Percentiles rank a stretch among this genome's conserved stretches.
These are phyloP conservation scores for Achatina immaculata DNA, from an alignment of 1,140 invertebrate genomes.

Conservation along the genomic window DNA sequence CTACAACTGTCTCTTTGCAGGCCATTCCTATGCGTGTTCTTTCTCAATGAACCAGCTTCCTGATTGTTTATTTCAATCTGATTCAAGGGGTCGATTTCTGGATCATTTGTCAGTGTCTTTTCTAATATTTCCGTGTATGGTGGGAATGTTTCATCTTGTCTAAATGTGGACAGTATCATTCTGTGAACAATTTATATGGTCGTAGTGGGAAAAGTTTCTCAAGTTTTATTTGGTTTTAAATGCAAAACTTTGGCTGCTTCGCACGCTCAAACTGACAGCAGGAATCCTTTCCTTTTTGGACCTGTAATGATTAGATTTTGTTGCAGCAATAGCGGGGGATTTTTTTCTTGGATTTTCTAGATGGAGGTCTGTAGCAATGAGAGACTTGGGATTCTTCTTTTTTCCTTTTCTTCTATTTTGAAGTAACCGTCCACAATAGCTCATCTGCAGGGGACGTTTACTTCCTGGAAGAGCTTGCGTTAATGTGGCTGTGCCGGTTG, in stretches of 20 bases:
- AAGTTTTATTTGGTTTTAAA: background rate
- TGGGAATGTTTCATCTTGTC: constrained; percentile 1
- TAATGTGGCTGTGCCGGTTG: too few species aligned
- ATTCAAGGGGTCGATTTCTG: background rate
- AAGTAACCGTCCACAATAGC: too few species aligned
- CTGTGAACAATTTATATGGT: constrained; percentile 4
- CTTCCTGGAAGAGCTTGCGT: too few species aligned
- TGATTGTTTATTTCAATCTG: background rate
- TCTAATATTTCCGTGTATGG: background rate
- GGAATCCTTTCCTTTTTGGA: too few species aligned
- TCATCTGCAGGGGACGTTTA: too few species aligned
- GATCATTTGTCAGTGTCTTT: background rate
- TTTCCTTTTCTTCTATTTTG: too few species aligned
- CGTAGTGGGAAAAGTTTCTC: background rate
- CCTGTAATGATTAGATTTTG: too few species aligned
- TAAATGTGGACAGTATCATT: background rate
- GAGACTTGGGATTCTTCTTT: too few species aligned
- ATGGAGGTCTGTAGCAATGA: too few species aligned
- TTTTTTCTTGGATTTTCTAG: too few species aligned
- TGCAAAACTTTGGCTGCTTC: background rate
- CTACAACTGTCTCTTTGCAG: background rate
- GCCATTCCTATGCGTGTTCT: background rate
- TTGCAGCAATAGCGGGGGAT: too few species aligned
- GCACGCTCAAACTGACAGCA: background rate
- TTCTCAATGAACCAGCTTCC: background rate